Conservation (phyloP, 2,888 invertebrate species). For the Monoplex corrugatus region DNA sequence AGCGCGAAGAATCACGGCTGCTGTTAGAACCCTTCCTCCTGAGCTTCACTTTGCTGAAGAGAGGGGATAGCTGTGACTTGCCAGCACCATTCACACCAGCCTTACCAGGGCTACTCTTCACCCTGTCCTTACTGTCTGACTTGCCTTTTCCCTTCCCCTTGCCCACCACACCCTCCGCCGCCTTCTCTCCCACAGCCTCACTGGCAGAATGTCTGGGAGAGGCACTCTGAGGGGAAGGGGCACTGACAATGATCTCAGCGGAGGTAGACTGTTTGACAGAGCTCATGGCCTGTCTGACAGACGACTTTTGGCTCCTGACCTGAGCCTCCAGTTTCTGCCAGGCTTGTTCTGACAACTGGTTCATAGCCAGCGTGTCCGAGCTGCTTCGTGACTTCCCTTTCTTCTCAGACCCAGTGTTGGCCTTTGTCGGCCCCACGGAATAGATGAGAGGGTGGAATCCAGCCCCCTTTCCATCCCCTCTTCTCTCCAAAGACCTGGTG, state of each 20-base stretch:
- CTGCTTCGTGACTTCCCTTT: neutral
- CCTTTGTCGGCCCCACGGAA: neutral
- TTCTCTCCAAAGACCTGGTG: slow-evolving; percentile 56
- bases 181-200: neutral
- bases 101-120: neutral
- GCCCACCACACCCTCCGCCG: neutral
- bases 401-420: slow-evolving; percentile 30
- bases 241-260: slow-evolving; percentile 45
- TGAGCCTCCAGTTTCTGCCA: slow-evolving; percentile 39
- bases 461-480: neutral
- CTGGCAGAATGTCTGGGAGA: neutral
- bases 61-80: slow-evolving; percentile 24
- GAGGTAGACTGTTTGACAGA: slow-evolving; percentile 53
- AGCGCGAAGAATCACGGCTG: slow-evolving; percentile 36
- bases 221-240: neutral
- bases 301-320: slow-evolving; percentile 21
- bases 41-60: slow-evolving; percentile 41
- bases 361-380: slow-evolving; percentile 14
- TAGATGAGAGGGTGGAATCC: neutral
- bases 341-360: slow-evolving; percentile 33
- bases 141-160: neutral
- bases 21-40: slow-evolving; percentile 36
- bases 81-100: neutral
- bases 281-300: neutral
- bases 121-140: neutral